Percentiles rank a stretch among this genome's conserved stretches.
Conservation (phyloP, 2,888 invertebrate genomes). For the Lithophane ornitopus region DNA sequence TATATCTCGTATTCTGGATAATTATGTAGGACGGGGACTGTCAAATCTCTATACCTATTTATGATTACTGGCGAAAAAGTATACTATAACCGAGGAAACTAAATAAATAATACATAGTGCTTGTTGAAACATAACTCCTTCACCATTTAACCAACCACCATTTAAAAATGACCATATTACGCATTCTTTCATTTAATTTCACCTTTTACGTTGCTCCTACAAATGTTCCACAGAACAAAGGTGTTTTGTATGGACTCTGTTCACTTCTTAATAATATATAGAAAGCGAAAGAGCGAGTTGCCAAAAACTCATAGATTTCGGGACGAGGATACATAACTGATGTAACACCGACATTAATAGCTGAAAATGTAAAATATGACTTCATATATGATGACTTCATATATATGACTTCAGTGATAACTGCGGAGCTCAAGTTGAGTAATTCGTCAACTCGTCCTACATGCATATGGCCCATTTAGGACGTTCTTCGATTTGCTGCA, state of each 20-base stretch:
- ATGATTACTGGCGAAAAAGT: background rate
- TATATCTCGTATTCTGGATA: background rate
- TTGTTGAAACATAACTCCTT: background rate
- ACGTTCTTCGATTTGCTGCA: too few species aligned
- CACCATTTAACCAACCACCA: slow-evolving; percentile 20
- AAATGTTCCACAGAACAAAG: slow-evolving; percentile 50
- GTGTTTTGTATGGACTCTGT: slow-evolving; percentile 12
- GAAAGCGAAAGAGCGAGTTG: slow-evolving; percentile 34
- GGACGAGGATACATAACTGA: slow-evolving; percentile 11
- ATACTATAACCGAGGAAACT: background rate
- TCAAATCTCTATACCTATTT: background rate
- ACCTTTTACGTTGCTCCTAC: slow-evolving; percentile 49
- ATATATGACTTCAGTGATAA: background rate
- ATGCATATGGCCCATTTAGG: too few species aligned
- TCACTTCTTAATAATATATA: slow-evolving; percentile 17
- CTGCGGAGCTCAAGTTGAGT: background rate
- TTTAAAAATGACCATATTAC: background rate
- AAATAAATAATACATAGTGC: slow-evolving; percentile 3
- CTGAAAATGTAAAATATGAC: slow-evolving; percentile 38
- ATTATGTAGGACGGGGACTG: background rate
- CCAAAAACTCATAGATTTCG: slow-evolving; percentile 22
- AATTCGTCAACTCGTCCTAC: too few species aligned
- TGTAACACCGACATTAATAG: background rate
- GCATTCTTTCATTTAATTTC: slow-evolving; percentile 7
- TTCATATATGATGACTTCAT: too few species aligned